phyloP scores from a whole-genome alignment of 2,113 vertebrate species.

The Mormyrus lacerda region DNA sequence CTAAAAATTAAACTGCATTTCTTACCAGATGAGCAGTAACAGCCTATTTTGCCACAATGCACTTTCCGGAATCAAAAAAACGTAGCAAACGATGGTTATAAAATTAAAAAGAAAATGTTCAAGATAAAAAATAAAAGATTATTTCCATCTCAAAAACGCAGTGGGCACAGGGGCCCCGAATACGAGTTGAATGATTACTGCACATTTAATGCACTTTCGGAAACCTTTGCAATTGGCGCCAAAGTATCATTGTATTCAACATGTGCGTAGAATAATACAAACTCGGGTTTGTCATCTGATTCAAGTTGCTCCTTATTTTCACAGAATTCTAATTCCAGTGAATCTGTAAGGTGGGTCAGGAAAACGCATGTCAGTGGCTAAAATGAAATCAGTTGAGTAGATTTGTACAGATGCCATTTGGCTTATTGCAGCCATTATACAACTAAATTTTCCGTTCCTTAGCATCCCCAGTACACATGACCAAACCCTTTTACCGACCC shows the following conservation, averaged over 20 bases:
- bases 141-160: background rate
- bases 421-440: background rate
- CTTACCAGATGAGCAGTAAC: background rate
- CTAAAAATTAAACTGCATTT: background rate
- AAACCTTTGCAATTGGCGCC: background rate
- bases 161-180: background rate
- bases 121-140: background rate
- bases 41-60: background rate
- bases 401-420: background rate
- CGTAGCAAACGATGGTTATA: background rate
- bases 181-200: background rate
- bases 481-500: background rate
- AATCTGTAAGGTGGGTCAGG: background rate
- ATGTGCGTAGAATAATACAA: background rate
- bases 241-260: background rate
- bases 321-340: background rate
- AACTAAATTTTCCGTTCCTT: background rate
- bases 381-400: background rate
- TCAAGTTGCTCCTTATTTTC: background rate
- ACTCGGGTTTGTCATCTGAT: background rate
- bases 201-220: background rate
- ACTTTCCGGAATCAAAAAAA: background rate
- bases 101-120: background rate
- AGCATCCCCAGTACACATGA: background rate
- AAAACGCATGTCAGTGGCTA: background rate